Conservation (phyloP, 2,888 invertebrate species). For the Geophilus truncorum region DNA sequence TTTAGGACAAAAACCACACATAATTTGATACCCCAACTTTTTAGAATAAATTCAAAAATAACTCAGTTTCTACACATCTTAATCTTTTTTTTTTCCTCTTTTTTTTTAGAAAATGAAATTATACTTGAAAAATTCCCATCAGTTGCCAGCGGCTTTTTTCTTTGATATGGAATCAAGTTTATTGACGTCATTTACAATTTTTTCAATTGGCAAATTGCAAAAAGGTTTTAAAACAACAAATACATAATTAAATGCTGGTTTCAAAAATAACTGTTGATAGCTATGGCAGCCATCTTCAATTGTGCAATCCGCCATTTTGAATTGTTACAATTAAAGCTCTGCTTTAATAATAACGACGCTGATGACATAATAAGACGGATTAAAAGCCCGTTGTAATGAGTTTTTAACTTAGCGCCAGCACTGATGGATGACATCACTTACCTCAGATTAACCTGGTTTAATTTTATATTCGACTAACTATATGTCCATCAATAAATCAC, state of each 20-base stretch:
- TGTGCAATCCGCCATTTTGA: not conserved
- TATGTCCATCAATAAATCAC: too few relatives aligned
- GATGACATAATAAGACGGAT: not conserved
- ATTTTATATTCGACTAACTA: not conserved
- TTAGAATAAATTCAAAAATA: not conserved
- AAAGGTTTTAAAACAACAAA: not conserved
- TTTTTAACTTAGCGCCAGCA: not conserved
- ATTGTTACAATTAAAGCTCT: not conserved
- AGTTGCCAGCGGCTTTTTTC: not conserved
- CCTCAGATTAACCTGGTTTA: not conserved
- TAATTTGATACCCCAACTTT: not conserved
- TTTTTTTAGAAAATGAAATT: too few relatives aligned
- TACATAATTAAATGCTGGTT: not conserved
- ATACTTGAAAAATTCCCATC: not conserved
- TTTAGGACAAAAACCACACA: not conserved
- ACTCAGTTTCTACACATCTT: not conserved
- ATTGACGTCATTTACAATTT: not conserved
- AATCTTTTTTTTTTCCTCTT: not conserved
- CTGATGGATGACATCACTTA: not conserved
- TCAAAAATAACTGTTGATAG: conserved; percentile 3
- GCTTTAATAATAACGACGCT: not conserved
- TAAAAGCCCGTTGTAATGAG: not conserved
- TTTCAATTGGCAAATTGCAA: not conserved
- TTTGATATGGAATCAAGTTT: not conserved
- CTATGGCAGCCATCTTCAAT: not conserved